phyloP scores from a whole-genome alignment of 2,797 vertebrate genomes.

The Sebastes glaucus region DNA sequence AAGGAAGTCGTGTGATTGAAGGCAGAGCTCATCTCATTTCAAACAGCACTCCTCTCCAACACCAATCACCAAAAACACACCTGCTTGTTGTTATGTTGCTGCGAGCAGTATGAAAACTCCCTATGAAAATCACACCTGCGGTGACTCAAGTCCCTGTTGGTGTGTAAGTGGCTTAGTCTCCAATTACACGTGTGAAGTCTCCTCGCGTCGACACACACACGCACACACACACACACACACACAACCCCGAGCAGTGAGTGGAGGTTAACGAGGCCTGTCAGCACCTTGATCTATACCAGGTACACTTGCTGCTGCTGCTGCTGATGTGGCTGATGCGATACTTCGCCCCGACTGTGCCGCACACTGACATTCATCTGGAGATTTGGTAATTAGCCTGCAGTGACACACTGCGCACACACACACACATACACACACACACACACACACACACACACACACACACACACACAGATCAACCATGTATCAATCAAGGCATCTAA shows the following conservation, averaged over 20 bases:
- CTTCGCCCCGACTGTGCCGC: conserved; percentile 23
- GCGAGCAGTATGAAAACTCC: conserved; percentile 19
- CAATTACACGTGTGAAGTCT: conserved; percentile 76
- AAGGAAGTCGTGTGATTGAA: neutral
- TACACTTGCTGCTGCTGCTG: conserved; percentile 25
- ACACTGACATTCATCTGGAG: conserved; percentile 66
- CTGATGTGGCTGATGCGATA: conserved; percentile 41
- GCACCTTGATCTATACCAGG: conserved; percentile 55
- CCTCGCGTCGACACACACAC: neutral
- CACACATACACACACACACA: neutral
- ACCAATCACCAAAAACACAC: conserved; percentile 41
- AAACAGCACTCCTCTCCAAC: conserved; percentile 14
- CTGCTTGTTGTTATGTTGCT: conserved; percentile 43
- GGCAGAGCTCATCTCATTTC: conserved; percentile 23
- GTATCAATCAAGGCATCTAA: conserved; percentile 70
- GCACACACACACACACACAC: conserved; percentile 22
- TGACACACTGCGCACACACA: conserved; percentile 19
- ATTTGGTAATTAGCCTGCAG: conserved; percentile 61
- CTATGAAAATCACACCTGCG: conserved; percentile 37
- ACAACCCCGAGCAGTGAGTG: conserved; percentile 3
- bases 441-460: conserved; percentile 19
- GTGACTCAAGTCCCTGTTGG: conserved; percentile 24
- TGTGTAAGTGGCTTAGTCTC: conserved; percentile 57
- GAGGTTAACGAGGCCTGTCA: conserved; percentile 62
- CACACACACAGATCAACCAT: conserved; percentile 16